Conservation (phyloP, 2,888 invertebrate genomes). For the Pachliopta kotzebuea region DNA sequence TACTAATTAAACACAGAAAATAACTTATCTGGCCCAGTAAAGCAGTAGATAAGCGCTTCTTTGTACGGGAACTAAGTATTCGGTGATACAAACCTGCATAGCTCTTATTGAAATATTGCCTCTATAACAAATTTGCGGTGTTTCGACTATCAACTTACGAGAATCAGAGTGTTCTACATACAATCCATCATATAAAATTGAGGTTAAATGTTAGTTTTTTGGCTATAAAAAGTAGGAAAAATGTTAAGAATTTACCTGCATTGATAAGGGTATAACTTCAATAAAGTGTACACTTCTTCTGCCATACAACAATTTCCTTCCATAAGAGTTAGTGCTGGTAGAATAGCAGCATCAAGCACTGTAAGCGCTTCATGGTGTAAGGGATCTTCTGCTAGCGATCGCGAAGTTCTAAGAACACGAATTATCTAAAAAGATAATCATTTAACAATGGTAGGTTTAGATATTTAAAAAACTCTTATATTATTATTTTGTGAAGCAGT, state of each 20-base stretch:
- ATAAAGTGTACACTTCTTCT: conserved; percentile 96
- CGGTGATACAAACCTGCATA: no score
- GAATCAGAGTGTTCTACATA: no score
- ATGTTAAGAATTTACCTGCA: conserved; percentile 80
- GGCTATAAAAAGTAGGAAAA: background rate
- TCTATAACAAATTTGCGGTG: no score
- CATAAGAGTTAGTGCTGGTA: conserved; percentile 95
- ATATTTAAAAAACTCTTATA: background rate
- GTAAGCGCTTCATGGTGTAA: conserved; percentile 92
- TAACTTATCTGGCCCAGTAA: no score
- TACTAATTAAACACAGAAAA: no score
- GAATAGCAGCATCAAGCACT: conserved; percentile 91
- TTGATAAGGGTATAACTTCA: conserved; percentile 93
- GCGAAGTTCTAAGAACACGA: conserved; percentile 65
- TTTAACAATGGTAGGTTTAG: background rate
- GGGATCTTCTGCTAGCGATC: conserved; percentile 68
- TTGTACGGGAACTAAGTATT: no score
- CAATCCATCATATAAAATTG: no score
- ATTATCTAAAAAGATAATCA: conserved; percentile 55
- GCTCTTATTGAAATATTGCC: no score
- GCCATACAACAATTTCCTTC: conserved; percentile 97
- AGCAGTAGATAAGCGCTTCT: no score
- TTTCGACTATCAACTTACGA: no score
- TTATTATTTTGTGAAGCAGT: background rate
- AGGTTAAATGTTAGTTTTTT: background rate